Evolutionary conservation across 2,797 vertebrate species (phyloP).

Genomic region (Pristis pectinata): DNA sequence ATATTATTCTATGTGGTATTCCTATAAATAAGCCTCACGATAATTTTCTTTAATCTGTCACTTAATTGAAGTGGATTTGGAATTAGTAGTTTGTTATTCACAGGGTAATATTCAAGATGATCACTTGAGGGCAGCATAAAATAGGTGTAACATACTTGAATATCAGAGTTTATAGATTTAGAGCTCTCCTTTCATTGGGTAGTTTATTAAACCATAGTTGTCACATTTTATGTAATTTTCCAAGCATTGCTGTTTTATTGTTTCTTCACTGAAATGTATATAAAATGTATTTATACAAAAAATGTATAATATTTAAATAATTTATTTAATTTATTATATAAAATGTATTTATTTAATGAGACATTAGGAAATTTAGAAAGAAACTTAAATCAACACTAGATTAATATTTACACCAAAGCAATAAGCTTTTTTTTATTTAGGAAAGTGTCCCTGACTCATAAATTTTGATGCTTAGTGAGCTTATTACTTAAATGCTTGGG

Average conservation of each 20-base stretch:
- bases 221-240: not conserved
- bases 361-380: not conserved
- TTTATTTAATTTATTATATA: no score
- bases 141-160: not conserved
- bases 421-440: not conserved
- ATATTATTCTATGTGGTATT: not conserved
- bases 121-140: conserved; percentile 15
- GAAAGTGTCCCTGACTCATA: not conserved
- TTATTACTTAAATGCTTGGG: not conserved
- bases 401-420: not conserved
- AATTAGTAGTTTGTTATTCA: not conserved
- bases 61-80: no score
- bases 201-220: not conserved
- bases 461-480: not conserved
- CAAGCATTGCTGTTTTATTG: not conserved
- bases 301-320: no score
- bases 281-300: no score
- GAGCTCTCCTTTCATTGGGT: not conserved
- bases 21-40: not conserved
- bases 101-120: not conserved
- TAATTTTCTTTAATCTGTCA: not conserved
- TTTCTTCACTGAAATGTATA: not conserved
- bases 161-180: not conserved
- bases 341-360: not conserved
- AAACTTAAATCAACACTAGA: not conserved